These are phyloP conservation scores for Flabesymbios commensalis DNA, from an alignment of 2,888 invertebrate species.

Conservation along the genomic window DNA sequence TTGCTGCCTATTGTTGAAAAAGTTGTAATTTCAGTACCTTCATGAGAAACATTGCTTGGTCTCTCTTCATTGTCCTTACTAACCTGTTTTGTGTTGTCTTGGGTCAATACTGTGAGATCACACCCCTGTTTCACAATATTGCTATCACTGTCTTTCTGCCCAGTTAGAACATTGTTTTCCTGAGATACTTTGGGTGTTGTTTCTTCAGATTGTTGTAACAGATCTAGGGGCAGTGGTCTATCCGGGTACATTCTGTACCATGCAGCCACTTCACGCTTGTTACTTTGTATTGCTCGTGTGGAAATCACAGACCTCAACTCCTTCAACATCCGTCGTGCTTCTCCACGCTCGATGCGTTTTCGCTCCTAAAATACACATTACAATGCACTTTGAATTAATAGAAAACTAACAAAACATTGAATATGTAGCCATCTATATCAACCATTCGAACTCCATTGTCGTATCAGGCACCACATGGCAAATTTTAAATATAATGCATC, in stretches of 20 bases:
- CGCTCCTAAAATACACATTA: conserved; percentile 36
- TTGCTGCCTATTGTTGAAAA: too few species aligned
- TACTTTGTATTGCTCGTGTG: conserved; percentile 41
- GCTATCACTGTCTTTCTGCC: not conserved
- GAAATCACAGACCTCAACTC: conserved; percentile 53
- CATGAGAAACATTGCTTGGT: too few species aligned
- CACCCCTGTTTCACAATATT: not conserved
- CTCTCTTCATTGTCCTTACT: not conserved
- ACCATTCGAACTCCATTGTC: too few species aligned
- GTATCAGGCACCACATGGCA: too few species aligned
- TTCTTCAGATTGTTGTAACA: not conserved
- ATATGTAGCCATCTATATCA: too few species aligned
- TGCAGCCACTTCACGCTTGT: conserved; percentile 19
- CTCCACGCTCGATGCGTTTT: conserved; percentile 42
- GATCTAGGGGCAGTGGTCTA: not conserved
- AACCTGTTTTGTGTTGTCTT: not conserved
- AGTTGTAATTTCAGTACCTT: too few species aligned
- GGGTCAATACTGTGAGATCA: not conserved
- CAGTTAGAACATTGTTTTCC: not conserved
- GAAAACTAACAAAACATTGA: too few species aligned
- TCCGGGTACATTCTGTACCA: not conserved
- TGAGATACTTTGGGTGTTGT: not conserved
- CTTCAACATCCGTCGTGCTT: conserved; percentile 44
- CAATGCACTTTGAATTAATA: too few species aligned
- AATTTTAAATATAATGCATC: too few species aligned